Evolutionary conservation across 2,113 vertebrate species (phyloP), one percentile per base, ranked within the genome.

Genomic region (Melanostigma gelatinosum): DNA sequence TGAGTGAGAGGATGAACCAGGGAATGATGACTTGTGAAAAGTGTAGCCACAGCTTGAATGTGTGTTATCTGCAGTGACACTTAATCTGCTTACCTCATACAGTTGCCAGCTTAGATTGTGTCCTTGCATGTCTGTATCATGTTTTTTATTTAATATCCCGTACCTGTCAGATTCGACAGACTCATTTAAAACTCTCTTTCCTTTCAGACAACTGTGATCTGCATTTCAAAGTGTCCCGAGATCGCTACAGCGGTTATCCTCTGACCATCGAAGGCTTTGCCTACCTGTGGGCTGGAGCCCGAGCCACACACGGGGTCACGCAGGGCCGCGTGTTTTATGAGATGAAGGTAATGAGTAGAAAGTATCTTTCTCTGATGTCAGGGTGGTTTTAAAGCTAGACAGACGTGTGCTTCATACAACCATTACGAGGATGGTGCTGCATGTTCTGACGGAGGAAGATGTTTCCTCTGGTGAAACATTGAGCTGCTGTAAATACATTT

Each of bases 261-360:
- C 92, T 98, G 72, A 98, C 97, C 40, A 96, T 96, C 0, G 96
- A 98, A 89, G 97, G 97, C 24, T 98, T 98, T 64, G 97, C 97
- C 48, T 97, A 96, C 82, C 92, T 98, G 40, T 98, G 97, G 97
- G 95, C 97, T 0, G 97, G 97, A 42, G 97, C 96, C 0, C 90
- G 97, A 18, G 97, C 96, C 10, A 94, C 96, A 4, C 97, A 97
- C 0, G 97, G 97, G 0, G 95, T 96, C 64, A 93, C 86, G 64
- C 91, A 85, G 63, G 97, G 97, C 0, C 94, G 96, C 0, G 95
- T 97, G 58, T 97, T 96, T 79, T 98, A 95, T 4, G 97, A 98
- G 92, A 96, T 98, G 94, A 97, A 97, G 97, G 97, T 97, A 89
- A 83, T 12, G 8, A 10, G 0, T 34, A 1, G 65, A 50, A 4